Base-by-base conservation (phyloP, 2,113 vertebrate species). In the Equus quagga region DNA sequence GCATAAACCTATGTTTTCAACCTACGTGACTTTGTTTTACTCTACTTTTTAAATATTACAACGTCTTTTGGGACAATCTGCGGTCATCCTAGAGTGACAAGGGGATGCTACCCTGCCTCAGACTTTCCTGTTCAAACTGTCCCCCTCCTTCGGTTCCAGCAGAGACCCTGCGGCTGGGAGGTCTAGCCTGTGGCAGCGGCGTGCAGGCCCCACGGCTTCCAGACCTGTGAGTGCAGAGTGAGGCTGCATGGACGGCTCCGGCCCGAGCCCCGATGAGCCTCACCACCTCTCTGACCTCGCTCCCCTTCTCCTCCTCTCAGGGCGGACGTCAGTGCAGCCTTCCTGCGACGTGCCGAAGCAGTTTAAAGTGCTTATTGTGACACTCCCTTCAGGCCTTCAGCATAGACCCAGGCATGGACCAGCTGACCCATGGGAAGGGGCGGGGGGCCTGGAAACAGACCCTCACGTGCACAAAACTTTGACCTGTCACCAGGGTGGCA, bases 231-330 rank as follows among this genome's bases (percentile, higher is more conserved):
- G 26, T 4, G 0, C 44, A 64, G 51, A 69, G 10, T 0, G 8
- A 31, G 62, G 41, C 17, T 26, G 14, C n/a, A 4, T 1, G 0
- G 23, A 1, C 6, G 2, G 0, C 54, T 8, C 54, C 5, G 85
- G 36, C 41, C 26, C 70, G 26, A 64, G 93, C 5, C 21, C 70
- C 3, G 36, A 19, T 18, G 2, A 2, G 64, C 33, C 28, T 21
- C 33, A 3, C 14, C 4, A 6, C 41, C 8, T 65, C 23, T 13
- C 28, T 1, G 62, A 23, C 41, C 24, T n/a, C 4, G 6, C 15
- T 69, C 28, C 17, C 21, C 24, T 18, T 18, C 1, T 2, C 31
- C 54, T 14, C 41, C 15, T 51, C 23, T 44, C 2, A 3, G 41
- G 26, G 5, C 13, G 6, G 28, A 36, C 0, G 21, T 19, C 36